phyloP scores from a whole-genome alignment of 2,113 vertebrate genomes.

The Eulemur rufifrons region DNA sequence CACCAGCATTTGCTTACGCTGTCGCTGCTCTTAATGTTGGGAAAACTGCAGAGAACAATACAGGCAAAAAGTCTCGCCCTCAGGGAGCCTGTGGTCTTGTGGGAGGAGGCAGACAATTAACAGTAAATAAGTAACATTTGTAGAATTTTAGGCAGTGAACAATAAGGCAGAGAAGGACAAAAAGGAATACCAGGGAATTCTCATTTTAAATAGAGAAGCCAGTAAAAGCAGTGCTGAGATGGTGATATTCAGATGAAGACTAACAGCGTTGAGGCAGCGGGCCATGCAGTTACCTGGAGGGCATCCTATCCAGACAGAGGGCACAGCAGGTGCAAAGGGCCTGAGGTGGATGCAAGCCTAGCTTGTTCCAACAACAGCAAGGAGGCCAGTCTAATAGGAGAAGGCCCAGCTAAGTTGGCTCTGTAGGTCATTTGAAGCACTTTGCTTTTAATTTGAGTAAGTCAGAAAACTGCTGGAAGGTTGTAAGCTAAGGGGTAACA shows the following conservation, averaged over 20 bases:
- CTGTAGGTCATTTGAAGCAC: background rate
- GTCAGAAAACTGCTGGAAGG: background rate
- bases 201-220: background rate
- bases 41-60: background rate
- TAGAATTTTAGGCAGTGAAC: background rate
- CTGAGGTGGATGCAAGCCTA: background rate
- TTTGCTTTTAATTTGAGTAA: background rate
- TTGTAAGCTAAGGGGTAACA: background rate
- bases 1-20: background rate
- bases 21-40: background rate
- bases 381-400: background rate
- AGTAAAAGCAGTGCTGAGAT: background rate
- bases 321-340: background rate
- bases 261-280: background rate
- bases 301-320: background rate
- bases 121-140: background rate
- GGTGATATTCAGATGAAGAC: background rate
- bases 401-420: background rate
- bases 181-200: background rate
- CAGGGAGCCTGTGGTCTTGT: background rate
- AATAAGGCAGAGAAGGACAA: background rate
- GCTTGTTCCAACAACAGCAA: background rate
- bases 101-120: background rate
- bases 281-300: background rate
- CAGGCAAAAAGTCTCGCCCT: background rate